These are phyloP conservation scores for Entelurus aequoreus DNA, from an alignment of 2,113 vertebrate species.

Conservation along the genomic window DNA sequence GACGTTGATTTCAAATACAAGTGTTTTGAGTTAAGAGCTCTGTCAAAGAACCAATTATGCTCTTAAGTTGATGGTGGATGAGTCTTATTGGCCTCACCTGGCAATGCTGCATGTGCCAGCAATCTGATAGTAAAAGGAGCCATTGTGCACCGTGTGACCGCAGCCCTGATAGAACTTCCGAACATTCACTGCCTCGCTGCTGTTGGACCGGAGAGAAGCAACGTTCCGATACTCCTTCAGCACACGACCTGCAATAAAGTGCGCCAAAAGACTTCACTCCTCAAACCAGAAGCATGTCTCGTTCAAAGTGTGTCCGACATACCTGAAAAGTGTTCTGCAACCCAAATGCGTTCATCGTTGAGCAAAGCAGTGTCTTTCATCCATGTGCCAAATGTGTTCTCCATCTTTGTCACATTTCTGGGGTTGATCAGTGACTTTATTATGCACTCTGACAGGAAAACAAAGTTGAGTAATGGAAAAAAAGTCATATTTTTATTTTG, in stretches of 20 bases:
- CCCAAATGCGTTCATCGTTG: conserved; percentile 85
- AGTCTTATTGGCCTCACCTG: conserved; percentile 70
- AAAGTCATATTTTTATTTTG: not conserved
- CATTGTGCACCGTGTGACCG: conserved; percentile 82
- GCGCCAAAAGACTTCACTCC: not conserved
- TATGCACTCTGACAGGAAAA: conserved; percentile 69
- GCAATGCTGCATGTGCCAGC: conserved; percentile 81
- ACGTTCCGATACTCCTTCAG: conserved; percentile 82
- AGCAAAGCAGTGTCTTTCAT: conserved; percentile 79
- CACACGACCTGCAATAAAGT: conserved; percentile 69
- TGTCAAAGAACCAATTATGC: no score
- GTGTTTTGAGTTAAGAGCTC: no score
- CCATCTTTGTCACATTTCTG: conserved; percentile 74
- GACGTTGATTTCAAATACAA: no score
- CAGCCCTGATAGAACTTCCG: conserved; percentile 85
- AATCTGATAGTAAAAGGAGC: conserved; percentile 87
- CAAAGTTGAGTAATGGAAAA: not conserved
- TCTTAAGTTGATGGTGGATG: no score
- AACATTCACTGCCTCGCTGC: conserved; percentile 72
- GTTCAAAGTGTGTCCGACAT: not conserved
- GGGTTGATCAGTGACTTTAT: conserved; percentile 82
- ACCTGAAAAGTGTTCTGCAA: conserved; percentile 93
- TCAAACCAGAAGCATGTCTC: not conserved
- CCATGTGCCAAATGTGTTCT: conserved; percentile 87
- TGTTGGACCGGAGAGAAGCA: conserved; percentile 76